phyloP scores from a whole-genome alignment of 37 sponge, comb jelly and placozoan species.

The Tethya wilhelma region DNA sequence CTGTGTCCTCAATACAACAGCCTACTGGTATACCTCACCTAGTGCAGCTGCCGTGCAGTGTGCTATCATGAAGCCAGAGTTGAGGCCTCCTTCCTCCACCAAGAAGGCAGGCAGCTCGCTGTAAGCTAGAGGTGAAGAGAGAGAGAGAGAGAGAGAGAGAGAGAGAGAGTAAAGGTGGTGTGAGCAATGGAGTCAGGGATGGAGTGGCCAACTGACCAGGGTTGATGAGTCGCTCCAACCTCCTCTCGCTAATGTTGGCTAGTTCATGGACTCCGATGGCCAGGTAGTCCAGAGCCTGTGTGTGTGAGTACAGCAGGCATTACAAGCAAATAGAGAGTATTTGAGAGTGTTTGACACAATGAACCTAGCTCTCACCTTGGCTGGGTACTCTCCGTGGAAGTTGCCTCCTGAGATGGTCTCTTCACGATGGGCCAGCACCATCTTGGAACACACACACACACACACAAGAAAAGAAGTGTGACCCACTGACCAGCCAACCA shows the following conservation, averaged over 20 bases:
- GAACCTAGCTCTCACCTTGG: conserved; percentile 67
- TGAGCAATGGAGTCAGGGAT: no score
- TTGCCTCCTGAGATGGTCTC: conserved; percentile 92
- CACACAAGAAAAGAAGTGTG: no score
- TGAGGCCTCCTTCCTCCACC: conserved; percentile 83
- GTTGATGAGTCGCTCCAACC: conserved; percentile 87
- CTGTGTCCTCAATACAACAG: not conserved
- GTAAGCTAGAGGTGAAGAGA: conserved; percentile 41
- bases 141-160: conserved; percentile 1
- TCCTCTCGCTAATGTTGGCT: conserved; percentile 93
- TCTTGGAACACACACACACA: conserved; percentile 26
- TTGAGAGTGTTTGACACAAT: not conserved
- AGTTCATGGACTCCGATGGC: conserved; percentile 96
- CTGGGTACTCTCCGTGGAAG: conserved; percentile 99
- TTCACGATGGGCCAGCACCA: conserved; percentile 66
- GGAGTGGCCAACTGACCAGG: conserved; percentile 55
- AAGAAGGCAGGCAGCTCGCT: conserved; percentile 95
- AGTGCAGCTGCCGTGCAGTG: conserved; percentile 94
- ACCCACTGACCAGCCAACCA: no score
- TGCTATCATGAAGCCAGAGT: conserved; percentile 97
- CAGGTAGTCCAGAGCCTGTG: conserved; percentile 92
- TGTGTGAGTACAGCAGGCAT: no score
- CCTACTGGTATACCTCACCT: conserved; percentile 62
- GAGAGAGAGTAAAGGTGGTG: no score
- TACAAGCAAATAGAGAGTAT: not conserved